Percentiles rank a stretch among this genome's conserved stretches.
These are phyloP conservation scores for Leptinotarsa peninsularis DNA, from an alignment of 2,888 invertebrate genomes.

Conservation along the genomic window DNA sequence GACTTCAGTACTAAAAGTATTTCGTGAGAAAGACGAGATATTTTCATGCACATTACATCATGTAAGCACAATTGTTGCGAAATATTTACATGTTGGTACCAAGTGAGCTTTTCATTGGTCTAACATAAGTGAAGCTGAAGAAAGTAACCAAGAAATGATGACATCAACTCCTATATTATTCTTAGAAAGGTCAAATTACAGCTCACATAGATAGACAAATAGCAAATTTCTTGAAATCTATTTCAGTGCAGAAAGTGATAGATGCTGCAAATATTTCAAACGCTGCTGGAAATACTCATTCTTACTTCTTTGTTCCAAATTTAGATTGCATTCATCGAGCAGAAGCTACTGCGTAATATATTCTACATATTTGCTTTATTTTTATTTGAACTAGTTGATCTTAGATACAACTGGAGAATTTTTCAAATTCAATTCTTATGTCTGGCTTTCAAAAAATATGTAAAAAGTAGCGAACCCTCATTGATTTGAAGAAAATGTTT, in stretches of 20 bases:
- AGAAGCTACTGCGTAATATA: neutral
- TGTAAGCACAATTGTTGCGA: too few species aligned
- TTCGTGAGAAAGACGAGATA: too few species aligned
- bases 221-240: neutral
- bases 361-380: constrained; percentile 14
- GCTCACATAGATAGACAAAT: neutral
- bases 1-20: too few species aligned
- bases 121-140: too few species aligned
- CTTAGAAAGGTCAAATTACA: neutral
- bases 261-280: neutral
- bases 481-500: too few species aligned
- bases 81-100: too few species aligned
- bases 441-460: too few species aligned
- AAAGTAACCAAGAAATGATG: neutral
- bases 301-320: constrained; percentile 2
- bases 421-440: neutral
- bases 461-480: too few species aligned
- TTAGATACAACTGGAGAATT: neutral
- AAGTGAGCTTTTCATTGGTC: too few species aligned
- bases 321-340: neutral
- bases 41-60: too few species aligned
- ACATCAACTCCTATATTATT: neutral
- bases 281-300: neutral
- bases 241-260: neutral
- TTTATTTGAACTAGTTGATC: constrained; percentile 1